phyloP scores from a whole-genome alignment of 2,113 vertebrate species.

The Cnemophilus loriae region DNA sequence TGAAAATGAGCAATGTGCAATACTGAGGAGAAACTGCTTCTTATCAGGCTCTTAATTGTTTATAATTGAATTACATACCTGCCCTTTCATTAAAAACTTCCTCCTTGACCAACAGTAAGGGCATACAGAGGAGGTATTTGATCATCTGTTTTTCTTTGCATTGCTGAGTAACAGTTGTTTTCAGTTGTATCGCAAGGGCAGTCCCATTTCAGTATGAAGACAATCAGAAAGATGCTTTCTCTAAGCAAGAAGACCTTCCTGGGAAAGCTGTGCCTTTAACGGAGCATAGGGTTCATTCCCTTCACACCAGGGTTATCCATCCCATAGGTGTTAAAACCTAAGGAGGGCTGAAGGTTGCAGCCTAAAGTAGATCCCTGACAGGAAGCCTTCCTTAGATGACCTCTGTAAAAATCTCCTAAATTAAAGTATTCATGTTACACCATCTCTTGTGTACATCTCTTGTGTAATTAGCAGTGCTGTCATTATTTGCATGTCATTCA shows the following conservation, averaged over 20 bases:
- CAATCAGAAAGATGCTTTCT: neutral
- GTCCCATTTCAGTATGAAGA: neutral
- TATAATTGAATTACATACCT: neutral
- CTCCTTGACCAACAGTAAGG: neutral
- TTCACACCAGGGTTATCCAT: neutral
- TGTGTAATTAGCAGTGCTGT: neutral
- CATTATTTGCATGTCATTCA: neutral
- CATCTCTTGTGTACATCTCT: neutral
- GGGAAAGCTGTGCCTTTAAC: neutral
- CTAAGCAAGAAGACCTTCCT: neutral
- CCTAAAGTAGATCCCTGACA: neutral
- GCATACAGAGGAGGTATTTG: neutral
- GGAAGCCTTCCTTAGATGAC: neutral
- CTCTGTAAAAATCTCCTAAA: neutral
- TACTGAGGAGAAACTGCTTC: neutral
- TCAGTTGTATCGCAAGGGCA: neutral
- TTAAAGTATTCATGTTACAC: neutral
- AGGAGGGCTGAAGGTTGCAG: neutral
- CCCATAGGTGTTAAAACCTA: neutral
- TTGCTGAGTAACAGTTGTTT: neutral
- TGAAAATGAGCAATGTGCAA: neutral
- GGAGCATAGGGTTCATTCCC: neutral
- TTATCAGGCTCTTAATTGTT: neutral
- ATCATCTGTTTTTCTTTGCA: rapidly evolving
- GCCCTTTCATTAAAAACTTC: neutral